Percentiles rank a stretch among this genome's conserved stretches.
Evolutionary conservation across 2,888 invertebrate species (phyloP).

Genomic region (Tenthredo amoena): DNA sequence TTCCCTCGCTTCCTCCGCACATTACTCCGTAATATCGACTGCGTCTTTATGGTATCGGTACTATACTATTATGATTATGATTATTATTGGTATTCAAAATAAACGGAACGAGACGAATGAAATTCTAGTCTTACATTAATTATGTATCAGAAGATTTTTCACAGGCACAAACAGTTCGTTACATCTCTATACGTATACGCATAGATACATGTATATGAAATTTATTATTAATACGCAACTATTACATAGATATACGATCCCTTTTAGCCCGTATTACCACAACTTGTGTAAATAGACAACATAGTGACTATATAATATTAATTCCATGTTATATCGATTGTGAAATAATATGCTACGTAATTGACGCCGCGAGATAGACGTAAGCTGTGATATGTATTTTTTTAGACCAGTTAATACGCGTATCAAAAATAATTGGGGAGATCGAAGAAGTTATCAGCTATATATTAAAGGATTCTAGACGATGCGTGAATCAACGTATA

Average conservation of each 20-base stretch:
- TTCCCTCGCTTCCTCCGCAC: constrained; percentile 54
- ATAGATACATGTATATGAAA: no score
- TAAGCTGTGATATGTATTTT: neutral
- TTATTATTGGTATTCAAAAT: neutral
- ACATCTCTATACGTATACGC: neutral
- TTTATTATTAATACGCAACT: neutral
- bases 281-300: constrained; percentile 26
- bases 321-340: neutral
- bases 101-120: neutral
- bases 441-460: neutral
- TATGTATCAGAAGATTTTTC: neutral
- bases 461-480: neutral
- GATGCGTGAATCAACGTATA: neutral
- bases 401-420: neutral
- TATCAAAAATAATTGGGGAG: neutral
- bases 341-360: neutral
- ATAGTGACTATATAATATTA: neutral
- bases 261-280: constrained; percentile 12
- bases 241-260: constrained; percentile 1
- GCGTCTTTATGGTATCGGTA: neutral
- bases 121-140: no score
- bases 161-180: no score
- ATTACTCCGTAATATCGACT: constrained; percentile 10
- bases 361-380: neutral
- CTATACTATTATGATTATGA: no score